phyloP scores from a whole-genome alignment of 2,797 vertebrate species.

The Rhyacichthys aspro region DNA sequence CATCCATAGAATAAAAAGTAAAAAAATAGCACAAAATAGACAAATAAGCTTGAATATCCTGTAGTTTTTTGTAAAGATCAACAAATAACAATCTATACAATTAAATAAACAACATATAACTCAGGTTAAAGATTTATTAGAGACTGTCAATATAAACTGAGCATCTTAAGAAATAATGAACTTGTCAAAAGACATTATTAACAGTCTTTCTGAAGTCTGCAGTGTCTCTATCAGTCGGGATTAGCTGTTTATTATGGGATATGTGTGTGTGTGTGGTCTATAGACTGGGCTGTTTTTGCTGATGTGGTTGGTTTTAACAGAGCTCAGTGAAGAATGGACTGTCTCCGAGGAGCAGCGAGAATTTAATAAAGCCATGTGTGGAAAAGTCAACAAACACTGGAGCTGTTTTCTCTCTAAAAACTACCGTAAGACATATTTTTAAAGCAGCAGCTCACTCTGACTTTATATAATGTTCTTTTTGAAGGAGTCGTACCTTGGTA shows the following conservation, averaged over 20 bases:
- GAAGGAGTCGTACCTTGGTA: slow-evolving; percentile 85
- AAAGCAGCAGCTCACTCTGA: not conserved
- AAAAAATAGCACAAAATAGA: no score
- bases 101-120: no score
- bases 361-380: slow-evolving; percentile 29
- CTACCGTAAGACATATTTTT: slow-evolving; percentile 3
- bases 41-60: no score
- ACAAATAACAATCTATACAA: no score
- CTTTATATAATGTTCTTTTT: not conserved
- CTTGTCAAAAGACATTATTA: no score
- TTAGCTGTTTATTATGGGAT: slow-evolving; percentile 3
- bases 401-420: slow-evolving; percentile 13
- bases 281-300: slow-evolving; percentile 15
- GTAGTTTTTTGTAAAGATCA: no score
- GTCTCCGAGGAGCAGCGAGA: slow-evolving; percentile 17
- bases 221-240: not conserved
- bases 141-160: no score
- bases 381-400: not conserved
- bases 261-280: slow-evolving; percentile 24
- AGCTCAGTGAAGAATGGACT: slow-evolving; percentile 13
- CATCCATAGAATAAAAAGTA: no score
- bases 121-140: no score
- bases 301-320: slow-evolving; percentile 23
- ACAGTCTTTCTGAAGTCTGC: not conserved
- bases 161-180: no score